Evolutionary conservation across 2,113 vertebrate genomes (phyloP).

Genomic region (Montifringilla adamsi): DNA sequence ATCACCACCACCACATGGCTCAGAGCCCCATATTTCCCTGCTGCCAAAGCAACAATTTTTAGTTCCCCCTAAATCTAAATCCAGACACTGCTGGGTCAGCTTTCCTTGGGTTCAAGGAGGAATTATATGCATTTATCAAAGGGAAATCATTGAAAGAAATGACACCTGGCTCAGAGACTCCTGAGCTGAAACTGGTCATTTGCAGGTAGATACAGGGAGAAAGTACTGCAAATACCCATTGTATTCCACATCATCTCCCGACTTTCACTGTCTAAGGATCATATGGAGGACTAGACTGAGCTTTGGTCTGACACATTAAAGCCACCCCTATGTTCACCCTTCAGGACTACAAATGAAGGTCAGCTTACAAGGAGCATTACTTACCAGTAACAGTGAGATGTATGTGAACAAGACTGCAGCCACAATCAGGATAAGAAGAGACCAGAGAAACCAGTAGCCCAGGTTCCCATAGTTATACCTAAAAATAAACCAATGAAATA

Average conservation of each 20-base stretch:
- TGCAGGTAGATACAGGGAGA: neutral
- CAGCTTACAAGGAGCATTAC: neutral
- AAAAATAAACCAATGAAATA: neutral
- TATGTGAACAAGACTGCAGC: conserved; percentile 77
- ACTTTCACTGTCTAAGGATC: neutral
- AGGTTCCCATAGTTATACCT: conserved; percentile 82
- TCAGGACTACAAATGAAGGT: neutral
- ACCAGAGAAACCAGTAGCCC: conserved; percentile 88
- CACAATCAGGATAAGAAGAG: conserved; percentile 77
- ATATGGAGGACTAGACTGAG: neutral
- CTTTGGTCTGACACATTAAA: neutral
- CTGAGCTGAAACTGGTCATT: neutral
- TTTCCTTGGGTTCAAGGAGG: neutral
- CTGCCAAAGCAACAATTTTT: neutral
- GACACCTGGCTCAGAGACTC: neutral
- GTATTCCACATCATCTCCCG: neutral
- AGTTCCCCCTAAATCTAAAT: neutral
- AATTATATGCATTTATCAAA: neutral
- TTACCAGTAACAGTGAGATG: conserved; percentile 80
- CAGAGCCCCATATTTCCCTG: neutral
- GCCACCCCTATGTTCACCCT: neutral
- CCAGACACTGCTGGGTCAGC: neutral
- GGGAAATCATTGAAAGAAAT: neutral
- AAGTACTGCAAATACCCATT: neutral
- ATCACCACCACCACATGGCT: accelerated